These are phyloP conservation scores for Hirtodrosophila trivittata DNA, from an alignment of 2,888 invertebrate genomes.

Conservation along the genomic window DNA sequence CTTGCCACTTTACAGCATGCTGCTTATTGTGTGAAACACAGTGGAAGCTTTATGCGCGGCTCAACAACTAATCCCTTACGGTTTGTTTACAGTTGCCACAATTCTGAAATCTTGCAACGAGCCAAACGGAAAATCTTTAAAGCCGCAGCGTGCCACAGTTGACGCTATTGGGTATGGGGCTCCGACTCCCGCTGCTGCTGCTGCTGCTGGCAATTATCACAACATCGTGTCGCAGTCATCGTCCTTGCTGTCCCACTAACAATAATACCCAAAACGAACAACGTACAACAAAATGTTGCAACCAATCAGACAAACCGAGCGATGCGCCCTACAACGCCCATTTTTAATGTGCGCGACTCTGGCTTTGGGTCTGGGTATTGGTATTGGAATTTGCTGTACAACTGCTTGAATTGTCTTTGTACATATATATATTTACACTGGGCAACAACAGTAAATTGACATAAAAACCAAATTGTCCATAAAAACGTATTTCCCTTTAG, in stretches of 20 bases:
- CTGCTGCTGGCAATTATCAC: slow-evolving; percentile 69
- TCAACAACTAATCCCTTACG: slow-evolving; percentile 61
- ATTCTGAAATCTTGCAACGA: slow-evolving; percentile 51
- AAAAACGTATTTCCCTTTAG: slow-evolving; percentile 77
- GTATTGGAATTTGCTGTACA: slow-evolving; percentile 55
- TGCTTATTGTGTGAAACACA: slow-evolving; percentile 46
- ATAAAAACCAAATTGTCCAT: slow-evolving; percentile 79
- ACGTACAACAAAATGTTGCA: slow-evolving; percentile 49
- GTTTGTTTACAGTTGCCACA: slow-evolving; percentile 60
- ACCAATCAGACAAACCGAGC: slow-evolving; percentile 60
- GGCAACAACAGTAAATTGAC: slow-evolving; percentile 77
- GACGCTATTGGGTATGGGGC: no score
- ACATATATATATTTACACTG: slow-evolving; percentile 59
- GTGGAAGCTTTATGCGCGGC: slow-evolving; percentile 66
- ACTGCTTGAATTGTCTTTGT: slow-evolving; percentile 74
- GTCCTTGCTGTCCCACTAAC: slow-evolving; percentile 51
- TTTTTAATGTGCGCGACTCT: slow-evolving; percentile 58
- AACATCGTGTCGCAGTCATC: slow-evolving; percentile 74
- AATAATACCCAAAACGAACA: slow-evolving; percentile 43
- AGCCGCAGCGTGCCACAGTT: slow-evolving; percentile 46
- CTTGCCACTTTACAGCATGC: slow-evolving; percentile 49
- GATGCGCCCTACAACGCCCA: slow-evolving; percentile 67
- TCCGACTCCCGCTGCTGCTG: slow-evolving; percentile 6
- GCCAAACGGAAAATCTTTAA: slow-evolving; percentile 63
- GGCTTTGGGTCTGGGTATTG: slow-evolving; percentile 30